Percentiles rank a stretch among this genome's conserved stretches.
phyloP scores from a whole-genome alignment of 2,888 invertebrate genomes.

The Onchidella celtica region DNA sequence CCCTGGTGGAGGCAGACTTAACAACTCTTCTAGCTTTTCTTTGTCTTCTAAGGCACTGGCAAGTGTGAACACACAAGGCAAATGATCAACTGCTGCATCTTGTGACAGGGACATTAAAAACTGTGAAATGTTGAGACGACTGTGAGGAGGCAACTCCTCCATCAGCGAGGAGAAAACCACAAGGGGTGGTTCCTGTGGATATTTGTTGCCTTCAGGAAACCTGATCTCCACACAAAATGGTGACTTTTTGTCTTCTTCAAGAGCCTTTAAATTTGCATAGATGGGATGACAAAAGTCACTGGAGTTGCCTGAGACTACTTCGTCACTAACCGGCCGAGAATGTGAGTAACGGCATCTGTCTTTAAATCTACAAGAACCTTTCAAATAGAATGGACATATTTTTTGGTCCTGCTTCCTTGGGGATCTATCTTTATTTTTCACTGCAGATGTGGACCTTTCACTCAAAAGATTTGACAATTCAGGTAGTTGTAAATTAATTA shows the following conservation, averaged over 20 bases:
- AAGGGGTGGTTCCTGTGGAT: constrained; percentile 71
- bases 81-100: constrained; percentile 57
- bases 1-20: constrained; percentile 60
- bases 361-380: constrained; percentile 73
- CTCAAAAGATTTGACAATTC: constrained; percentile 59
- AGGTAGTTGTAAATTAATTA: constrained; percentile 64
- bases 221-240: constrained; percentile 72
- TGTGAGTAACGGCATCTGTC: constrained; percentile 64
- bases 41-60: constrained; percentile 71
- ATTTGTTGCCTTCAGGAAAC: constrained; percentile 69
- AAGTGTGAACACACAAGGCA: constrained; percentile 73
- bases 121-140: constrained; percentile 70
- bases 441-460: constrained; percentile 26
- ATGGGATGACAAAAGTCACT: constrained; percentile 37
- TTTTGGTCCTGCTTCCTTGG: constrained; percentile 35
- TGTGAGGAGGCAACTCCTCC: constrained; percentile 61
- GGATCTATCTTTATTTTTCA: constrained; percentile 33
- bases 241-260: constrained; percentile 27
- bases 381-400: constrained; percentile 68
- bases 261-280: constrained; percentile 35
- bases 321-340: constrained; percentile 17
- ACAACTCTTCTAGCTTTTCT: constrained; percentile 59
- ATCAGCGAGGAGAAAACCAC: constrained; percentile 70
- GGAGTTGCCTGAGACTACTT: background rate
- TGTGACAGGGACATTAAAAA: constrained; percentile 67